These are phyloP conservation scores for Etheostoma perlongum DNA, from an alignment of 2,797 vertebrate genomes.

Conservation along the genomic window DNA sequence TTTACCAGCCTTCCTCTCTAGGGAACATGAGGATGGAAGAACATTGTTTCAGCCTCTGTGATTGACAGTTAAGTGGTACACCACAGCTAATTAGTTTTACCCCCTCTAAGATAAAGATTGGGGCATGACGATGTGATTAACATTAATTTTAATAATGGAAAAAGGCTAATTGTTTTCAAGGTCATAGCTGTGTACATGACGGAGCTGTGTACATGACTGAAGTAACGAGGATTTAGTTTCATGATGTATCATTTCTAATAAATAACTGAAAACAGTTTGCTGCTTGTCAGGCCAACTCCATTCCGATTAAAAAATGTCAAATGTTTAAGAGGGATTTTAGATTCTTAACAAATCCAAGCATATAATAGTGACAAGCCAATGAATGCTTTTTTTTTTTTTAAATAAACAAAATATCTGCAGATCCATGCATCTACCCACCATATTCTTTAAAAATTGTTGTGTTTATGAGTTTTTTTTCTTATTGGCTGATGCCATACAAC, in stretches of 20 bases:
- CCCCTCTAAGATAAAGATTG: conserved; percentile 72
- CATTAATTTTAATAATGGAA: conserved; percentile 75
- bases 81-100: conserved; percentile 77
- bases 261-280: conserved; percentile 21
- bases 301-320: conserved; percentile 49
- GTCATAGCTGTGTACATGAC: conserved; percentile 56
- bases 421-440: neutral
- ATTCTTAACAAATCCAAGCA: conserved; percentile 2
- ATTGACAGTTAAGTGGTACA: conserved; percentile 77
- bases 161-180: conserved; percentile 81
- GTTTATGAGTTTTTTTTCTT: neutral
- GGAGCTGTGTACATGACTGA: conserved; percentile 2
- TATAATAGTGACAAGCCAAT: neutral
- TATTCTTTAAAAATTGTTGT: neutral
- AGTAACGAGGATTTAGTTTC: conserved; percentile 19
- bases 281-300: conserved; percentile 16
- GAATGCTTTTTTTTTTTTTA: neutral
- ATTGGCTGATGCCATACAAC: neutral
- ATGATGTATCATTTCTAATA: conserved; percentile 12
- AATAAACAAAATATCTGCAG: neutral
- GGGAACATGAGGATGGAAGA: conserved; percentile 46
- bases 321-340: conserved; percentile 11
- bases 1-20: conserved; percentile 47
- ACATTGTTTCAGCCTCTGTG: conserved; percentile 72
- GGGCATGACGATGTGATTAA: conserved; percentile 71